Evolutionary conservation across 2,888 invertebrate genomes (phyloP).

Genomic region (Diarsia dahlii): DNA sequence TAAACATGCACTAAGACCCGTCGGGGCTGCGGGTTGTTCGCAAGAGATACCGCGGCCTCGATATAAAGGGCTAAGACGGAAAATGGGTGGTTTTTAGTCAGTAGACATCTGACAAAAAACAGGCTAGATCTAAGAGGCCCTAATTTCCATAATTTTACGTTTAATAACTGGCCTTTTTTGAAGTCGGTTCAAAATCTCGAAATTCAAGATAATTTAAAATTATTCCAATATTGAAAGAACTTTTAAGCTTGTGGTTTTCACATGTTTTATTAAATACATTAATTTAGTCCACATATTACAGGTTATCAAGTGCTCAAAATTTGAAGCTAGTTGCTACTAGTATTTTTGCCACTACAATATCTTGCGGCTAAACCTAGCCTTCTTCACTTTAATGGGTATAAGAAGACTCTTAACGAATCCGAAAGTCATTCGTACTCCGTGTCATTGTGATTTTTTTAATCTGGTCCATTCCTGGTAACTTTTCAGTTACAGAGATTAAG

Average conservation of each 20-base stretch:
- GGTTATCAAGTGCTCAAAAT: background rate
- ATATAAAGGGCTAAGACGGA: too few relatives aligned
- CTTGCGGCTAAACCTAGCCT: background rate
- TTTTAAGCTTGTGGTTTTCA: background rate
- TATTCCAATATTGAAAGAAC: too few relatives aligned
- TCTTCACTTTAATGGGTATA: background rate
- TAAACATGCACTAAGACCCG: too few relatives aligned
- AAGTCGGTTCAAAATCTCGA: background rate
- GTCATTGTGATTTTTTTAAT: background rate
- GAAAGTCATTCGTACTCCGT: background rate
- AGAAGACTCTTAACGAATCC: background rate
- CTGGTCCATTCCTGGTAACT: too few relatives aligned
- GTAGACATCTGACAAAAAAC: too few relatives aligned
- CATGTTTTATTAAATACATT: background rate
- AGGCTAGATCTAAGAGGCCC: too few relatives aligned
- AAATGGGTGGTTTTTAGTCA: too few relatives aligned
- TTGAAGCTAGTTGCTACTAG: too few relatives aligned
- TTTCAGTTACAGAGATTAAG: too few relatives aligned
- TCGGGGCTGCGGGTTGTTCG: too few relatives aligned
- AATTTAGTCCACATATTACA: background rate
- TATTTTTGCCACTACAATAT: background rate
- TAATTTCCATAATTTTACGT: background rate
- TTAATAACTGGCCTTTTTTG: too few relatives aligned
- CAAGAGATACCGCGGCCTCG: too few relatives aligned
- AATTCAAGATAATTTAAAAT: background rate